phyloP scores from a whole-genome alignment of 2,888 invertebrate genomes.

The Ganaspis brasiliensis region DNA sequence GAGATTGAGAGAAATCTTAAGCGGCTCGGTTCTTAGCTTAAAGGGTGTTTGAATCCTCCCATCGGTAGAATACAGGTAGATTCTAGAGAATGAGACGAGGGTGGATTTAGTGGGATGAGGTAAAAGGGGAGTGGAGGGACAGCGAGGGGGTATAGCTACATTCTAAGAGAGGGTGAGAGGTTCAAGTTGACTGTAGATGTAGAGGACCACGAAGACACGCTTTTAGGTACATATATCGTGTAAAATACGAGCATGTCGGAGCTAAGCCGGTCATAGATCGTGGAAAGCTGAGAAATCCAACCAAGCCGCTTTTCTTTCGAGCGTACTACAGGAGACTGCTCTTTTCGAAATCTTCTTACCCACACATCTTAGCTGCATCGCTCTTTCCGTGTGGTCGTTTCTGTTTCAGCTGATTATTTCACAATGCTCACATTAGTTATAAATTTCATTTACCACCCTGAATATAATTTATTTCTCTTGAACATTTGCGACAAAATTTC shows the following conservation, averaged over 20 bases:
- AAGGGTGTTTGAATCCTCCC: constrained; percentile 37
- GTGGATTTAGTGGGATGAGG: constrained; percentile 31
- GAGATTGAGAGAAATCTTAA: constrained; percentile 64
- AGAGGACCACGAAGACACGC: constrained; percentile 31
- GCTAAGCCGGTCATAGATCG: constrained; percentile 76
- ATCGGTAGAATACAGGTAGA: constrained; percentile 51
- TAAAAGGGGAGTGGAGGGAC: neutral
- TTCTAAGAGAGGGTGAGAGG: constrained; percentile 36
- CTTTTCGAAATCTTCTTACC: constrained; percentile 73
- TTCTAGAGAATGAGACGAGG: constrained; percentile 36
- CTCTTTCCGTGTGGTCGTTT: neutral
- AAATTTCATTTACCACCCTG: neutral
- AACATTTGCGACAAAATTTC: too few species aligned
- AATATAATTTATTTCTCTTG: neutral
- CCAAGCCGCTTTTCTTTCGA: constrained; percentile 62
- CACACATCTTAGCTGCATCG: neutral
- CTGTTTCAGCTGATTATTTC: constrained; percentile 8
- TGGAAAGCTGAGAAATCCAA: constrained; percentile 69
- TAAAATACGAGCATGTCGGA: constrained; percentile 73
- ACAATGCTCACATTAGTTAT: neutral
- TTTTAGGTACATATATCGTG: constrained; percentile 52
- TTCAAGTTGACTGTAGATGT: constrained; percentile 48
- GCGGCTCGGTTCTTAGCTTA: constrained; percentile 66
- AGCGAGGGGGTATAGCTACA: constrained; percentile 35
- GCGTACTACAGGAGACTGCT: constrained; percentile 70